phyloP scores from a whole-genome alignment of 2,888 invertebrate species.

The Xanthorhoe designata region DNA sequence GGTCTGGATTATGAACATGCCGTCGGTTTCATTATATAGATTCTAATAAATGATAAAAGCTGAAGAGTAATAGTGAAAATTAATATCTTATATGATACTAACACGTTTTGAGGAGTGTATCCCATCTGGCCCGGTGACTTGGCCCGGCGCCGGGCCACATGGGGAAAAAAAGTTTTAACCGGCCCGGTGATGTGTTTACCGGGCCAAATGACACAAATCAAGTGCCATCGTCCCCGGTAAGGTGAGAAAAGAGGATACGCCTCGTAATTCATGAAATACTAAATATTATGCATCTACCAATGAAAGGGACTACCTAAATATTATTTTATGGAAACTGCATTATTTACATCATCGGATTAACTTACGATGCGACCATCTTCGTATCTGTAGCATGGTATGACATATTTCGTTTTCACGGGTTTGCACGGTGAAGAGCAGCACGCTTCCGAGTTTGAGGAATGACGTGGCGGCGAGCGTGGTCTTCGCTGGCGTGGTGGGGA shows the following conservation, averaged over 20 bases:
- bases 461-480: conserved; percentile 23
- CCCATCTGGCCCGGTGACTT: too few species aligned
- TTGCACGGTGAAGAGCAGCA: conserved; percentile 51
- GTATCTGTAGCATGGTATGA: conserved; percentile 79
- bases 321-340: too few species aligned
- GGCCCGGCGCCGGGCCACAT: too few species aligned
- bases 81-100: background rate
- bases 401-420: conserved; percentile 72
- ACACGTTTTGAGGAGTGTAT: too few species aligned
- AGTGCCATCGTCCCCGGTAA: too few species aligned
- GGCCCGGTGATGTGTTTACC: too few species aligned
- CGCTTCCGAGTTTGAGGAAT: conserved; percentile 36
- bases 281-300: too few species aligned
- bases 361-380: conserved; percentile 82
- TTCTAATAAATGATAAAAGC: conserved; percentile 10
- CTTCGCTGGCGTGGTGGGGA: conserved; percentile 18
- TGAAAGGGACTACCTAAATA: too few species aligned
- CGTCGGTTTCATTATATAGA: conserved; percentile 52
- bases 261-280: too few species aligned
- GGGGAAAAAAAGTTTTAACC: too few species aligned
- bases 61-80: conserved; percentile 9
- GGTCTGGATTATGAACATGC: conserved; percentile 15
- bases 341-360: conserved; percentile 36
- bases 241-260: too few species aligned
- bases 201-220: too few species aligned